Evolutionary conservation across 1,140 invertebrate species (phyloP).

Genomic region (Microvelia longipes): DNA sequence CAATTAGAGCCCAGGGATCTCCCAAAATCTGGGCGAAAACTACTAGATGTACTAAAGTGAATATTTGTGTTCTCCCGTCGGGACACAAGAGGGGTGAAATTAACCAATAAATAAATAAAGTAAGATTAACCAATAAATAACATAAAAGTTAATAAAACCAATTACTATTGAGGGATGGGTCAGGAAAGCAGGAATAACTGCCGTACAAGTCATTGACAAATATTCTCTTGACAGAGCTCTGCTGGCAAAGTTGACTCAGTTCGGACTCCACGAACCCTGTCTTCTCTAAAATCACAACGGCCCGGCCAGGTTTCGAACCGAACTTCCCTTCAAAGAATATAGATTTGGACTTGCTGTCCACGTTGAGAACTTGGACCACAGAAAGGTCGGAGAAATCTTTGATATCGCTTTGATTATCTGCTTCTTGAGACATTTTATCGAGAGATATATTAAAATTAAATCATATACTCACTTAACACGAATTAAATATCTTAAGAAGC

Average conservation of each 20-base stretch:
- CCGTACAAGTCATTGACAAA: conserved; percentile 80
- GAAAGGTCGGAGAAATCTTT: not conserved
- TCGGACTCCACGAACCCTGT: not conserved
- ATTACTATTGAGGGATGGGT: conserved; percentile 49
- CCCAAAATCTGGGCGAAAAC: too few species aligned
- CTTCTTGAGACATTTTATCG: not conserved
- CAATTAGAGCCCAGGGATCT: too few species aligned
- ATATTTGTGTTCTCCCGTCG: too few species aligned
- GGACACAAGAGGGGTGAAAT: too few species aligned
- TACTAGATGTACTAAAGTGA: too few species aligned
- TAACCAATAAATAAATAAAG: too few species aligned
- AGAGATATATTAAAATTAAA: not conserved
- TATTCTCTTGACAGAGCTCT: conserved; percentile 39
- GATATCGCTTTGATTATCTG: not conserved
- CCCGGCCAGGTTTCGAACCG: not conserved
- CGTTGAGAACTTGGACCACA: not conserved
- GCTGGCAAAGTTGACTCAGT: conserved; percentile 19
- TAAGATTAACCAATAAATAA: too few species aligned
- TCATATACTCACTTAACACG: too few species aligned
- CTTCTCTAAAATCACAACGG: not conserved
- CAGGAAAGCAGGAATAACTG: conserved; percentile 56
- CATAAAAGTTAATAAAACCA: too few species aligned
- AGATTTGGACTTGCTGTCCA: not conserved
- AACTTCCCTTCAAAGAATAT: not conserved
- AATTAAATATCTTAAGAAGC: too few species aligned